Evolutionary conservation across 2,113 vertebrate genomes (phyloP).

Genomic region (Aleadryas rufinucha): DNA sequence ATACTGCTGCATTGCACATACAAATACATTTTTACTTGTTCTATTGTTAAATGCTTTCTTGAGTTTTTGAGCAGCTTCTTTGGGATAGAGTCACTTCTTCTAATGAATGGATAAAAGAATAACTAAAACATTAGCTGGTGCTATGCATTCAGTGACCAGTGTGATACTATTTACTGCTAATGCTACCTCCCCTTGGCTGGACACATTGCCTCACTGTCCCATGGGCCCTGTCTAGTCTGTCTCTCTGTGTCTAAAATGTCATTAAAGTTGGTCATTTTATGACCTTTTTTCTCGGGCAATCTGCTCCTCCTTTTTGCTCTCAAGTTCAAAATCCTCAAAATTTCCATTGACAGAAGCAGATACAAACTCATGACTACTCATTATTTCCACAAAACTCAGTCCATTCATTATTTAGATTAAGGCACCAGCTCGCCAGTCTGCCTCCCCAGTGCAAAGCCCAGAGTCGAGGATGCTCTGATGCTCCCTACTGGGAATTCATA

Average conservation of each 20-base stretch:
- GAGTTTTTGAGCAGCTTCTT: neutral
- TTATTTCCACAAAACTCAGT: neutral
- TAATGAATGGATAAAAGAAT: neutral
- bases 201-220: neutral
- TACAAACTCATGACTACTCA: neutral
- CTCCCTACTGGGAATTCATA: neutral
- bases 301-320: neutral
- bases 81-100: neutral
- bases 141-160: neutral
- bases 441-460: neutral
- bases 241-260: neutral
- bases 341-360: neutral
- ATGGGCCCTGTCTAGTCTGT: neutral
- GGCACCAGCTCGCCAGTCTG: neutral
- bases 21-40: neutral
- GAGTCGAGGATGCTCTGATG: neutral
- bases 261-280: neutral
- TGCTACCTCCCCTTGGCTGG: neutral
- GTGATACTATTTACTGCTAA: neutral
- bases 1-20: neutral
- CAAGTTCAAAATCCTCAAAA: neutral
- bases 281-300: neutral
- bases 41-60: neutral
- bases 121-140: neutral
- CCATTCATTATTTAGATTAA: neutral